A percentile compares a stretch with the other conserved stretches of the same genome.
These are phyloP conservation scores for Menidia menidia DNA, from an alignment of 2,797 vertebrate species.

Conservation along the genomic window DNA sequence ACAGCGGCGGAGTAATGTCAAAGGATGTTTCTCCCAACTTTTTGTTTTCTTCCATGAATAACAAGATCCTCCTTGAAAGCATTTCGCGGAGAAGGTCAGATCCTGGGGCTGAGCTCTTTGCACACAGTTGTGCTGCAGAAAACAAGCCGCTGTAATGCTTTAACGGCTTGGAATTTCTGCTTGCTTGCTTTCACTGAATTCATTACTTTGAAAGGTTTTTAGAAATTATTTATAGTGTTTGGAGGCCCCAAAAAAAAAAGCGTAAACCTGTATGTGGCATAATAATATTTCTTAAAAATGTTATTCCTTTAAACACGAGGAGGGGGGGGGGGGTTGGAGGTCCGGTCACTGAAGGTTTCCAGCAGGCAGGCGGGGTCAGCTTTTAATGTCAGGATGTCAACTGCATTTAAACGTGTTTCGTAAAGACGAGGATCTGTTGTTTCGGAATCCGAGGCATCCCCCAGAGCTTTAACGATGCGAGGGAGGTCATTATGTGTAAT, in stretches of 20 bases:
- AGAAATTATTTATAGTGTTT: conserved; percentile 58
- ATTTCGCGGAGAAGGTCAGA: conserved; percentile 52
- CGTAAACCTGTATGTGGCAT: conserved; percentile 43
- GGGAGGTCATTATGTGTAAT: conserved; percentile 45
- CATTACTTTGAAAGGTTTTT: conserved; percentile 64
- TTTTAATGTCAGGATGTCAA: neutral
- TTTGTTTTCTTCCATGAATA: conserved; percentile 30
- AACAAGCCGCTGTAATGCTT: conserved; percentile 32
- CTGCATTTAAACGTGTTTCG: neutral
- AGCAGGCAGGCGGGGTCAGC: neutral
- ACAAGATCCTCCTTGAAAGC: conserved; percentile 18
- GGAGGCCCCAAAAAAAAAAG: conserved; percentile 33
- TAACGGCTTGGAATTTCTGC: conserved; percentile 38
- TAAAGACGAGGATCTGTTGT: conserved; percentile 8
- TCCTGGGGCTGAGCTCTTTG: conserved; percentile 16
- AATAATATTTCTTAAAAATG: conserved; percentile 29
- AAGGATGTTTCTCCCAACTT: conserved; percentile 24
- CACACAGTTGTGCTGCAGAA: conserved; percentile 30
- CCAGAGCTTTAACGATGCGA: conserved; percentile 50
- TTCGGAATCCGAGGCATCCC: conserved; percentile 16
- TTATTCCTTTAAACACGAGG: neutral
- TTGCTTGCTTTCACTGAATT: conserved; percentile 52
- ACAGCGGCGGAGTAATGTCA: conserved; percentile 7
- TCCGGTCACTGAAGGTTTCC: conserved; percentile 9
- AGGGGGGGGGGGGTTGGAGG: neutral